Percentiles rank a stretch among this genome's conserved stretches.
Evolutionary conservation across 2,888 invertebrate genomes (phyloP).

Genomic region (Anoplius nigerrimus): DNA sequence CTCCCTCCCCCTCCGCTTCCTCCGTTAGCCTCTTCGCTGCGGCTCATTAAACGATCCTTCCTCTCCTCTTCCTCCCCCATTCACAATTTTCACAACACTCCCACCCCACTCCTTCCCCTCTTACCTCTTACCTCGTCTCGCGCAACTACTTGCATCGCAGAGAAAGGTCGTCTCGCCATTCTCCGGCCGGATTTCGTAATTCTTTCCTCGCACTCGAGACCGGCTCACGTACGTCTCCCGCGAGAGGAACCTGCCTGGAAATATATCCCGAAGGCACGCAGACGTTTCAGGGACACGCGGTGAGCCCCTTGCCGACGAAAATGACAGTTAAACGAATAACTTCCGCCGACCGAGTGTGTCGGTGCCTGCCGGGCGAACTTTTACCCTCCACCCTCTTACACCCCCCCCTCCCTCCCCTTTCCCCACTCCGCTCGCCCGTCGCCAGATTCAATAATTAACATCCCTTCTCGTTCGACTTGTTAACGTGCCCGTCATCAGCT

Average conservation of each 20-base stretch:
- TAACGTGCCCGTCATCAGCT: conserved; percentile 48
- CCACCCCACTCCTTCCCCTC: too few relatives aligned
- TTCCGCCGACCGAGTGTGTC: too few relatives aligned
- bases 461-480: conserved; percentile 19
- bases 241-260: too few relatives aligned
- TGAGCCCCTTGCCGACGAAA: too few relatives aligned
- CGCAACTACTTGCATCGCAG: conserved; percentile 15
- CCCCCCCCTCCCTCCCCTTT: conserved; percentile 22
- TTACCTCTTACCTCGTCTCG: neutral
- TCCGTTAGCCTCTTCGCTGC: conserved; percentile 1
- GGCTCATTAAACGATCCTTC: conserved; percentile 36
- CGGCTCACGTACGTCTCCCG: too few relatives aligned
- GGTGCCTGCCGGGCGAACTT: too few relatives aligned
- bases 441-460: conserved; percentile 6
- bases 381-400: too few relatives aligned
- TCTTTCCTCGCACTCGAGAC: neutral
- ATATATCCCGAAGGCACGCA: too few relatives aligned
- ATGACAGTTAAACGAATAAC: too few relatives aligned
- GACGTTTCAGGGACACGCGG: too few relatives aligned
- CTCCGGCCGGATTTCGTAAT: neutral
- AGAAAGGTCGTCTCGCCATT: too few relatives aligned
- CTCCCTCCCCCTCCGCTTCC: conserved; percentile 3
- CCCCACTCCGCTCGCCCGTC: neutral
- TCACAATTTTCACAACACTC: neutral
- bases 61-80: neutral